Percentiles rank a stretch among this genome's conserved stretches.
Evolutionary conservation across 2,888 invertebrate species (phyloP).

Genomic region (Cistogaster globosa): DNA sequence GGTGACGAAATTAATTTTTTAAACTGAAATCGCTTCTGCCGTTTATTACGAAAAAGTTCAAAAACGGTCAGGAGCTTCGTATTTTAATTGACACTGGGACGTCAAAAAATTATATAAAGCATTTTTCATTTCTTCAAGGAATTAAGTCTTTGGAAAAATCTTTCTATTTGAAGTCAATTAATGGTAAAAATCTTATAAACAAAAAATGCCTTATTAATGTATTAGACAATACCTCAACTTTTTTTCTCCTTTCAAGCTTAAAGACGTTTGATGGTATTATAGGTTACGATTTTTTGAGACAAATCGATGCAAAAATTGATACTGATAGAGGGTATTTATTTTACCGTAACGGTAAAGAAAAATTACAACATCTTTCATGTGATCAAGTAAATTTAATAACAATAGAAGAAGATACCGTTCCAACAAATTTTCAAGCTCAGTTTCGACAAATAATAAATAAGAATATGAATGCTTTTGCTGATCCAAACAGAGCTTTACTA

Average conservation of each 20-base stretch:
- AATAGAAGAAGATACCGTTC: constrained; percentile 33
- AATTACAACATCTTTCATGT: constrained; percentile 20
- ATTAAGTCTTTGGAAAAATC: neutral
- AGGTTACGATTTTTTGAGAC: constrained; percentile 6
- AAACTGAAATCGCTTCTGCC: constrained; percentile 44
- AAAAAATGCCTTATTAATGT: constrained; percentile 33
- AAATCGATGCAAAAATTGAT: constrained; percentile 24
- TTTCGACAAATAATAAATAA: constrained; percentile 23
- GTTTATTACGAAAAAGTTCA: constrained; percentile 47
- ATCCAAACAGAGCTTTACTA: constrained; percentile 19
- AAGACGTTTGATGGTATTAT: constrained; percentile 9
- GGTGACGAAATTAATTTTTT: constrained; percentile 47
- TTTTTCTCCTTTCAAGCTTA: constrained; percentile 26
- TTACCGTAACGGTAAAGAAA: constrained; percentile 26
- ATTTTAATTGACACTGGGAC: constrained; percentile 31
- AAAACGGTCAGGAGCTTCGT: constrained; percentile 31
- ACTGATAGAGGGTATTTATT: constrained; percentile 32
- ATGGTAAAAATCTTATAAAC: constrained; percentile 31
- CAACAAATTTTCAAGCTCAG: constrained; percentile 20
- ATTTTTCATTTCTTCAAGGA: constrained; percentile 12
- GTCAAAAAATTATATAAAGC: constrained; percentile 20
- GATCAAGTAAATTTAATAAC: constrained; percentile 18
- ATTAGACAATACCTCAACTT: constrained; percentile 33
- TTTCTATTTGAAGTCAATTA: constrained; percentile 23
- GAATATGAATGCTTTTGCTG: constrained; percentile 25